Percentiles rank a stretch among this genome's conserved stretches.
Conservation (phyloP, 2,888 invertebrate species). For the Tinea pellionella region DNA sequence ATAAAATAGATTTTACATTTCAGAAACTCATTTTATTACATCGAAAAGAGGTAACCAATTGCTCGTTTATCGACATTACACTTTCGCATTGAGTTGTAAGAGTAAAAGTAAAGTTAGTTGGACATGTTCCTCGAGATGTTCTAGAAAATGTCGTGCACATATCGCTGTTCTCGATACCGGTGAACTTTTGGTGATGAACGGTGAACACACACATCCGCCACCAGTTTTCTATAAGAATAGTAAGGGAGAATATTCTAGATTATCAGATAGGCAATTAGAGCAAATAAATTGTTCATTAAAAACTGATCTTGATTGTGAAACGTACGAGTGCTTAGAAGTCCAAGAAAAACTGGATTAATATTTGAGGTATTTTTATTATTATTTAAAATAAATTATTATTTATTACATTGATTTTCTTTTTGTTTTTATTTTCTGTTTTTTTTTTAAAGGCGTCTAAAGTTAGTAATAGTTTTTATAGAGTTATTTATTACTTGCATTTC, state of each 20-base stretch:
- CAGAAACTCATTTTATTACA: slow-evolving; percentile 26
- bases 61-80: slow-evolving; percentile 43
- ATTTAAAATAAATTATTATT: too few relatives aligned
- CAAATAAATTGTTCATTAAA: slow-evolving; percentile 18
- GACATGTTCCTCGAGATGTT: slow-evolving; percentile 50
- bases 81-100: slow-evolving; percentile 38
- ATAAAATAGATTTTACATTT: too few relatives aligned
- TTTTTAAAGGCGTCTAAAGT: too few relatives aligned
- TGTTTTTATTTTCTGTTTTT: too few relatives aligned
- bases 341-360: too few relatives aligned
- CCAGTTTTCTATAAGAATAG: slow-evolving; percentile 44
- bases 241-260: slow-evolving; percentile 36
- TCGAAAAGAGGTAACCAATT: slow-evolving; percentile 45
- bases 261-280: slow-evolving; percentile 21
- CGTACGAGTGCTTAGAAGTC: too few relatives aligned
- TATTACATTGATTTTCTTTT: too few relatives aligned
- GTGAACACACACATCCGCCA: slow-evolving; percentile 39
- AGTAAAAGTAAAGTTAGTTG: slow-evolving; percentile 37
- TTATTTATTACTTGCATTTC: too few relatives aligned
- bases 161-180: slow-evolving; percentile 33
- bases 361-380: too few relatives aligned
- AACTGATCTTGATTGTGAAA: background rate
- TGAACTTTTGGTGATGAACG: slow-evolving; percentile 31
- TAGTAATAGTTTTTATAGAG: too few relatives aligned
- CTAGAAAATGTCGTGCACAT: slow-evolving; percentile 43